Evolutionary conservation across 2,888 invertebrate genomes (phyloP).

Genomic region (Xanthostigma xanthostigma): DNA sequence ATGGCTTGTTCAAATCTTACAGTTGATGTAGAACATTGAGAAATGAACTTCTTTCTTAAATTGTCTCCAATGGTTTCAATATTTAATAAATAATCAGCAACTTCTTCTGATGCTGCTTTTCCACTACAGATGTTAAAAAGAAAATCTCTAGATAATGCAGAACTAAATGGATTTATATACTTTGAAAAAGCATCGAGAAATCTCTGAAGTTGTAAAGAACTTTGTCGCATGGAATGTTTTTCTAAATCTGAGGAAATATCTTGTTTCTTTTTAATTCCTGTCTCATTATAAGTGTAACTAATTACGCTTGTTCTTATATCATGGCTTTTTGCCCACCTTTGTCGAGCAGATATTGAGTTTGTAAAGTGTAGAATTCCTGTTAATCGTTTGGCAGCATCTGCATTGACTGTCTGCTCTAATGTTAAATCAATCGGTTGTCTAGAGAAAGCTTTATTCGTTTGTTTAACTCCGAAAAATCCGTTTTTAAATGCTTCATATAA

Average conservation of each 20-base stretch:
- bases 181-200: not conserved
- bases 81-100: constrained; percentile 7
- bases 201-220: not conserved
- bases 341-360: no score
- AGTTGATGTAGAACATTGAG: constrained; percentile 4
- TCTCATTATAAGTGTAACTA: not conserved
- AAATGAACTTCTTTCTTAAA: constrained; percentile 3
- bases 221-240: not conserved
- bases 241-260: constrained; percentile 1
- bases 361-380: no score
- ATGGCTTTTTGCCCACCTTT: no score
- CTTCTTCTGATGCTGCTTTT: constrained; percentile 3
- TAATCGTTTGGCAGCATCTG: no score
- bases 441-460: no score
- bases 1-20: constrained; percentile 3
- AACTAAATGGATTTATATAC: not conserved
- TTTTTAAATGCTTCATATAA: no score
- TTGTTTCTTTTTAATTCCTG: not conserved
- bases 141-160: not conserved
- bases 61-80: constrained; percentile 7
- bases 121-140: constrained; percentile 2
- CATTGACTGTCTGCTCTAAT: no score
- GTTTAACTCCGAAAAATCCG: no score
- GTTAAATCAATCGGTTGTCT: no score
- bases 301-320: no score